phyloP scores from a whole-genome alignment of 37 sponge, comb jelly and placozoan species.

The Spongilla lacustris region DNA sequence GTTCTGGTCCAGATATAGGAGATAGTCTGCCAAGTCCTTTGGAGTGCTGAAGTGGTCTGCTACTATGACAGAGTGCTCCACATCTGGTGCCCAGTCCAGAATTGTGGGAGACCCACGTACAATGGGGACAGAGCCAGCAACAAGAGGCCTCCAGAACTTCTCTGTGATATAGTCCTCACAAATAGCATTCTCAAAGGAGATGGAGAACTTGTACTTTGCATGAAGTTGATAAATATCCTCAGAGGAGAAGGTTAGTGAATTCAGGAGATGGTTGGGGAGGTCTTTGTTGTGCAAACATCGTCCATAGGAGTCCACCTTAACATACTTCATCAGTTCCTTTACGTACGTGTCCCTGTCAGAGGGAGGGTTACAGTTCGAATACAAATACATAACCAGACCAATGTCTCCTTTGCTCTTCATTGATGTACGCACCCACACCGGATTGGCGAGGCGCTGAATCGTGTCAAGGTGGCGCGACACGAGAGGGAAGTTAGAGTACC shows the following conservation, averaged over 20 bases:
- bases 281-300: constrained; percentile 82
- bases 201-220: constrained; percentile 78
- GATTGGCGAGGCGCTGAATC: constrained; percentile 37
- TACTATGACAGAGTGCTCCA: constrained; percentile 55
- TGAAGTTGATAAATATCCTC: constrained; percentile 52
- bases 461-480: constrained; percentile 57
- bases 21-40: constrained; percentile 76
- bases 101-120: constrained; percentile 76
- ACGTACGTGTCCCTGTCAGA: constrained; percentile 85
- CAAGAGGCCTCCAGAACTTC: constrained; percentile 84
- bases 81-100: constrained; percentile 79
- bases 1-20: constrained; percentile 67
- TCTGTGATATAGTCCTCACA: constrained; percentile 89
- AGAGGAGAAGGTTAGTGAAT: constrained; percentile 42
- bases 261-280: constrained; percentile 61
- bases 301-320: constrained; percentile 83
- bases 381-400: constrained; percentile 65
- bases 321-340: constrained; percentile 82
- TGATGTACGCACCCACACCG: constrained; percentile 17
- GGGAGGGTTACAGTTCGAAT: constrained; percentile 78
- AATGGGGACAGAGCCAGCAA: constrained; percentile 80
- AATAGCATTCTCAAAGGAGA: constrained; percentile 86
- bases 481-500: constrained; percentile 77
- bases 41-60: constrained; percentile 72
- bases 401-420: constrained; percentile 54